These are phyloP conservation scores for Drosophila cognata DNA, from an alignment of 2,888 invertebrate species.

Conservation along the genomic window DNA sequence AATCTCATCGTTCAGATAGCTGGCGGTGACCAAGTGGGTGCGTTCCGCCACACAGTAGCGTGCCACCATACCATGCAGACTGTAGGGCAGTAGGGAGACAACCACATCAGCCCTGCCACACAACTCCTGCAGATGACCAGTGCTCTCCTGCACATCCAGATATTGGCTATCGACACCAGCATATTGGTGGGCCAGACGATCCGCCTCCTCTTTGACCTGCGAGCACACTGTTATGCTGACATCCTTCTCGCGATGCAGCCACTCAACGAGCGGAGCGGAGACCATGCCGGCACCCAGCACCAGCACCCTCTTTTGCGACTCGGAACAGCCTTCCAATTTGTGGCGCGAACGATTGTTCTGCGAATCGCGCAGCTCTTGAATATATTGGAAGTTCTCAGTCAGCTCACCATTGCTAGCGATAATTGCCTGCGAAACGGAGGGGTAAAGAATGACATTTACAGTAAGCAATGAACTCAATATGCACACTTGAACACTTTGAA, in stretches of 20 bases:
- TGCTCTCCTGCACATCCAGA: conserved; percentile 91
- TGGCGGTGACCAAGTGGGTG: conserved; percentile 98
- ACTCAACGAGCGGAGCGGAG: conserved; percentile 97
- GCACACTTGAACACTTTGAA: conserved; percentile 12
- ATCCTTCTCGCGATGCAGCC: conserved; percentile 92
- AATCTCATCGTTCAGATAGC: conserved; percentile 95
- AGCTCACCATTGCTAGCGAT: conserved; percentile 97
- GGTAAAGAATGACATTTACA: background rate
- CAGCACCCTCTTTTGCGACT: conserved; percentile 90
- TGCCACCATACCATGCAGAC: conserved; percentile 94
- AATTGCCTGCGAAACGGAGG: conserved; percentile 89
- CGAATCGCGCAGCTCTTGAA: conserved; percentile 92
- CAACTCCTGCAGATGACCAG: conserved; percentile 88
- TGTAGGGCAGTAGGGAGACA: conserved; percentile 95
- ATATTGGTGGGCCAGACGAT: conserved; percentile 91
- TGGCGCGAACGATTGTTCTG: conserved; percentile 89
- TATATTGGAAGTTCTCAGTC: conserved; percentile 97
- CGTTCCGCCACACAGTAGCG: conserved; percentile 93
- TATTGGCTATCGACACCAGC: conserved; percentile 92
- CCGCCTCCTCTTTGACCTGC: conserved; percentile 94
- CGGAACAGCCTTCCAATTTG: conserved; percentile 88
- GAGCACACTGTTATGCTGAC: conserved; percentile 95
- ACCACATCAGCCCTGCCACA: conserved; percentile 91
- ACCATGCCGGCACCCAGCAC: conserved; percentile 98
- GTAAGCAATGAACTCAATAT: conserved; percentile 3